Evolutionary conservation across 2,113 vertebrate genomes (phyloP), one percentile per base, ranked within the genome.

Genomic region (Muntiacus muntjak): DNA sequence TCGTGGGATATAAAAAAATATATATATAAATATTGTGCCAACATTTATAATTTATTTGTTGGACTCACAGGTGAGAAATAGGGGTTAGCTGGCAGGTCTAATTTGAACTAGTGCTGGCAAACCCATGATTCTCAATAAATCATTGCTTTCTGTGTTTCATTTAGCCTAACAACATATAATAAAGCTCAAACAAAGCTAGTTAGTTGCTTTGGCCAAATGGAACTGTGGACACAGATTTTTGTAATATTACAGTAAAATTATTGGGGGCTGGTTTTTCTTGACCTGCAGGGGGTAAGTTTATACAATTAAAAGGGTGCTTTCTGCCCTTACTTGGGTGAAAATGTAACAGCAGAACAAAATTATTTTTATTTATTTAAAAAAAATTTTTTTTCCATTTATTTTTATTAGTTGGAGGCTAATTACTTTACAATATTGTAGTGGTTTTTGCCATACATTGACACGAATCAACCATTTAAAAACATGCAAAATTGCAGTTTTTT

Each of bases 1-100:
- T 87, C 92, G 98, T 98, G 90, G 97, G 93, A 97, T 98, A 98
- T 98, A 98, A 98, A 98, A 98, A 98, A 28, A 28, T n/a, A n/a
- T n/a, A n/a, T n/a, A 98, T 98, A 98, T 97, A 98, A 98, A 87
- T 86, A 99, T 96, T 92, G 97, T 98, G 97, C 97, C 97, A 98
- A 97, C 47, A 74, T 97, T 98, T 98, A 98, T 98, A 98, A 99
- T 98, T 98, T 98, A 99, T 98, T 97, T 98, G 82, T 58, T 96
- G 83, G 95, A 89, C 55, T 98, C 97, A 89, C 87, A 98, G 97
- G 98, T 99, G 97, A 98, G 97, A 98, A 98, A 98, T 94, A 97
- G 86, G 91, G 97, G 98, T 98, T 96, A 98, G 96, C 98, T 98
- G 97, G 88, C 98, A 98, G 97, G 95, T 98, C 98, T 96, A 98